These are phyloP conservation scores for Podarcis siculus DNA, from an alignment of 2,797 vertebrate genomes.

Conservation along the genomic window DNA sequence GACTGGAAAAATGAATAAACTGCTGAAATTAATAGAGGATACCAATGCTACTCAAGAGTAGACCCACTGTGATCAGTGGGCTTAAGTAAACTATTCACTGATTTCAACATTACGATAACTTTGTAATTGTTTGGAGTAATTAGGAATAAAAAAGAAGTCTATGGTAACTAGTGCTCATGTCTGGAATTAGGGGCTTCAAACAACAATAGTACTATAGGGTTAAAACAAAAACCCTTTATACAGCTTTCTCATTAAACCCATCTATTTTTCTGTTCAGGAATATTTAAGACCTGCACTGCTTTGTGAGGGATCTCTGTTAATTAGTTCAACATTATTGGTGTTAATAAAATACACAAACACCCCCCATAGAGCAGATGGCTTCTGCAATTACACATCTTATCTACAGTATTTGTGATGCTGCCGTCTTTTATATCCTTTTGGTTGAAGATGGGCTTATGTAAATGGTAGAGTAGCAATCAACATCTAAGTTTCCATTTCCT, in stretches of 20 bases:
- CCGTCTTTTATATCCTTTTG: conserved; percentile 23
- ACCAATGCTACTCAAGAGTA: background rate
- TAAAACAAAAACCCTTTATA: background rate
- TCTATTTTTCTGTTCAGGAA: conserved; percentile 23
- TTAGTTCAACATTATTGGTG: conserved; percentile 41
- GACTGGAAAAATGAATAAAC: too few species aligned
- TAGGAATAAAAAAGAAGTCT: background rate
- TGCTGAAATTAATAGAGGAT: too few species aligned
- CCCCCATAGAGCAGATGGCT: conserved; percentile 61
- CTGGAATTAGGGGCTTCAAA: background rate
- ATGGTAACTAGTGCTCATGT: background rate
- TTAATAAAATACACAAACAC: conserved; percentile 57
- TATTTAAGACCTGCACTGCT: conserved; percentile 28
- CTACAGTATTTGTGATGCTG: conserved; percentile 28
- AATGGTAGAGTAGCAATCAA: background rate
- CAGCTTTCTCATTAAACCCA: conserved; percentile 11
- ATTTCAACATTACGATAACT: too few species aligned
- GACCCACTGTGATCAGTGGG: background rate
- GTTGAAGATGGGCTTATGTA: conserved; percentile 47
- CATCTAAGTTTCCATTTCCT: background rate
- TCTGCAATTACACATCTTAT: conserved; percentile 44
- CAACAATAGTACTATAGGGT: background rate
- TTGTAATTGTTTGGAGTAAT: background rate
- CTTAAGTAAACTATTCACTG: too few species aligned
- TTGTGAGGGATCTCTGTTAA: conserved; percentile 4